Percentiles rank a stretch among this genome's conserved stretches.
These are phyloP conservation scores for Galagoides demidoff DNA, from an alignment of 2,797 vertebrate species.

Conservation along the genomic window DNA sequence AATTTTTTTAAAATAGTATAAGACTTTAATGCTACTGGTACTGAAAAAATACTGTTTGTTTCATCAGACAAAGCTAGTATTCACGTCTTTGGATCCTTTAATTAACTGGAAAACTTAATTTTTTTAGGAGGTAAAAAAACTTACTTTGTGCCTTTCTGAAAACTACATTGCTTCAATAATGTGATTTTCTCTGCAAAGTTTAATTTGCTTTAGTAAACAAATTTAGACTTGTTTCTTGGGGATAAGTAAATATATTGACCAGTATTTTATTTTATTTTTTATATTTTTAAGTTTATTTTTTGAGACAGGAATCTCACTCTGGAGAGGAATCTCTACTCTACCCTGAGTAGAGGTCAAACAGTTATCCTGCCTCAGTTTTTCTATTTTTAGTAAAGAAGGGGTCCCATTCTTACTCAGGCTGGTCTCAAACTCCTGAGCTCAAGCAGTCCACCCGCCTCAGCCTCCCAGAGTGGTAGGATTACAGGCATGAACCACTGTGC, in stretches of 20 bases:
- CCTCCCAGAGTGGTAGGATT: no score
- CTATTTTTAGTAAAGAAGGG: no score
- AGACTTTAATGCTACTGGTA: background rate
- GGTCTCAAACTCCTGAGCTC: no score
- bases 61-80: background rate
- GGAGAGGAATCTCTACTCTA: no score
- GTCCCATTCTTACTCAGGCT: no score
- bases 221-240: slow-evolving; percentile 24
- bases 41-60: slow-evolving; percentile 7
- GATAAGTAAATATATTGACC: background rate
- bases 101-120: background rate
- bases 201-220: slow-evolving; percentile 52
- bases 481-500: no score
- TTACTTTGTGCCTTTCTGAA: slow-evolving; percentile 9
- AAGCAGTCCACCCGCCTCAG: no score
- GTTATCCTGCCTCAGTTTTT: no score
- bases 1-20: background rate
- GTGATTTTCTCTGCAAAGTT: background rate
- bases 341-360: no score
- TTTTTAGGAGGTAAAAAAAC: slow-evolving; percentile 20
- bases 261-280: background rate
- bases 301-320: no score
- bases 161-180: slow-evolving; percentile 20
- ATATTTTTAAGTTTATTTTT: background rate
- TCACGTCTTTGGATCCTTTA: background rate